phyloP scores from a whole-genome alignment of 2,888 invertebrate genomes.

The Physocephala rufipes region DNA sequence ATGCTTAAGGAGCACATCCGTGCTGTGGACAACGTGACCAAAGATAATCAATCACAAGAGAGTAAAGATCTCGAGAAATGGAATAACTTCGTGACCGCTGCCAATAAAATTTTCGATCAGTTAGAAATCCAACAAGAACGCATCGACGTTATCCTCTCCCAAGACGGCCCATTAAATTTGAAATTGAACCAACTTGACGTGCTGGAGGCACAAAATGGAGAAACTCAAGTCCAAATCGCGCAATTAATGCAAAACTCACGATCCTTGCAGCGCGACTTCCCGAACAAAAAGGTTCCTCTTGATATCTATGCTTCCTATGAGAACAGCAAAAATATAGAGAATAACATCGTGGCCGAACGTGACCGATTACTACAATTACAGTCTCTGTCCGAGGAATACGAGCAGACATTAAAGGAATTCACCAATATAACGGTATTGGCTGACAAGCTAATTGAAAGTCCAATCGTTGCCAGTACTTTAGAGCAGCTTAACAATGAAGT shows the following conservation, averaged over 20 bases:
- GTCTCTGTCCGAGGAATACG: conserved; percentile 84
- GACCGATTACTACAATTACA: conserved; percentile 80
- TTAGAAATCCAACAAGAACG: conserved; percentile 57
- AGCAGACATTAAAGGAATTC: conserved; percentile 87
- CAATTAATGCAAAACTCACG: conserved; percentile 73
- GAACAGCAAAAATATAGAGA: conserved; percentile 75
- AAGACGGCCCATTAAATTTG: conserved; percentile 73
- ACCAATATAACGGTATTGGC: conserved; percentile 86
- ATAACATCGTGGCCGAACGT: conserved; percentile 75
- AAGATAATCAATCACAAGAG: conserved; percentile 69
- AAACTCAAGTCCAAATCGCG: conserved; percentile 70
- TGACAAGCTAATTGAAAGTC: conserved; percentile 80
- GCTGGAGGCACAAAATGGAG: conserved; percentile 74
- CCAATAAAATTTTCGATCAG: conserved; percentile 66
- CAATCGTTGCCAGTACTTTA: conserved; percentile 77
- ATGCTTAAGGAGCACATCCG: conserved; percentile 74
- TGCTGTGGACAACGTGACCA: conserved; percentile 75
- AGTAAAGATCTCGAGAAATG: conserved; percentile 74
- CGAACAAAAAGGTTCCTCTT: conserved; percentile 74
- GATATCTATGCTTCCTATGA: conserved; percentile 76
- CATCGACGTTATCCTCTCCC: conserved; percentile 53
- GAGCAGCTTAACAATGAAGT: conserved; percentile 89
- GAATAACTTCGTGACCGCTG: conserved; percentile 75
- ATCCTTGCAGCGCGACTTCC: conserved; percentile 74
- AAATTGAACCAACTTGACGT: conserved; percentile 77